A percentile compares a stretch with the other conserved stretches of the same genome.
phyloP scores from a whole-genome alignment of 2,888 invertebrate species.

The Trichacis sp. region DNA sequence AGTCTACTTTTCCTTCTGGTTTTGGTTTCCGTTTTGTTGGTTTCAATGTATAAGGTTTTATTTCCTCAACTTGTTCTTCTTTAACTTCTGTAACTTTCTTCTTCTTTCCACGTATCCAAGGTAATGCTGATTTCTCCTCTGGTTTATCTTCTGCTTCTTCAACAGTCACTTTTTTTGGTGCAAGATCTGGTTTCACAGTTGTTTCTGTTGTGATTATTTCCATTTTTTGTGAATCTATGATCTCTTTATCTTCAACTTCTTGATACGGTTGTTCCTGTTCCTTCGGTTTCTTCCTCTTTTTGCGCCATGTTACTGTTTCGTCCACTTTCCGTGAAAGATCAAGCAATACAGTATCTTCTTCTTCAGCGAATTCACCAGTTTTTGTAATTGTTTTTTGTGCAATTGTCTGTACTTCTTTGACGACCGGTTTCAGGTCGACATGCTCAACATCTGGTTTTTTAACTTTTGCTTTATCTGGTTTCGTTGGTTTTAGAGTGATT shows the following conservation, averaged over 20 bases:
- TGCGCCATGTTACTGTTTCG: conserved; percentile 44
- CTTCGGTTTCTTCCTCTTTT: conserved; percentile 41
- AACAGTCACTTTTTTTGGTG: conserved; percentile 27
- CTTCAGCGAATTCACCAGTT: conserved; percentile 41
- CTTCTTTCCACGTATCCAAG: conserved; percentile 53
- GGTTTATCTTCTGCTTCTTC: conserved; percentile 56
- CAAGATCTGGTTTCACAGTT: conserved; percentile 14
- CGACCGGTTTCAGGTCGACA: conserved; percentile 46
- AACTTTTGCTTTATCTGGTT: conserved; percentile 63
- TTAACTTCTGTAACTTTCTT: conserved; percentile 33
- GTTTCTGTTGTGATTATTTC: conserved; percentile 39
- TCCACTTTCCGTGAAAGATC: conserved; percentile 35
- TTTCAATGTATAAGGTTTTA: conserved; percentile 46
- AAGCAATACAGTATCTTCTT: conserved; percentile 48
- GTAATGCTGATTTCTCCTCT: conserved; percentile 51
- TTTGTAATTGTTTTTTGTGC: conserved; percentile 51
- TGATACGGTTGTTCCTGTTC: conserved; percentile 41
- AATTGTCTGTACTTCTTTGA: conserved; percentile 43
- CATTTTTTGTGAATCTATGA: conserved; percentile 45
- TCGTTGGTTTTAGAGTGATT: conserved; percentile 74
- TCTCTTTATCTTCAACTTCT: conserved; percentile 49
- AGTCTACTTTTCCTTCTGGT: too few species aligned
- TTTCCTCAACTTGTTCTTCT: conserved; percentile 46
- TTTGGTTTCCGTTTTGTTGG: conserved; percentile 43
- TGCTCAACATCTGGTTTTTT: conserved; percentile 53